Evolutionary conservation across 1,140 invertebrate genomes (phyloP).

Genomic region (Drosophila grimshawi): DNA sequence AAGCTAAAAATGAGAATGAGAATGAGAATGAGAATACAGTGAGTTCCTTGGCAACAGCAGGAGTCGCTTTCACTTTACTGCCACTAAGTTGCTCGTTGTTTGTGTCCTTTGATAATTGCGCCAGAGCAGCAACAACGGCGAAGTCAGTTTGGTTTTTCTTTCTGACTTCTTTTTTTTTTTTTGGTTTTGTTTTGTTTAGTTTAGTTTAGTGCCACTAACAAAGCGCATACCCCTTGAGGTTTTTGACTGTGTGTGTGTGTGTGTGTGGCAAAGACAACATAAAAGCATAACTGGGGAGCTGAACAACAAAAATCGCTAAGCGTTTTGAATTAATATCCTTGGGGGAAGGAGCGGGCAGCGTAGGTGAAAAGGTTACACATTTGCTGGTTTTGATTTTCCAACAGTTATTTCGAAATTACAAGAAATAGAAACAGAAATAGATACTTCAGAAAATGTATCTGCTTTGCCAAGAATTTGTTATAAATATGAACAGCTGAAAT

Average conservation of each 20-base stretch:
- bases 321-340: conserved; percentile 1
- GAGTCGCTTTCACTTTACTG: conserved; percentile 67
- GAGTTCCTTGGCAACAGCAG: conserved; percentile 47
- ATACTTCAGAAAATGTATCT: too few species aligned
- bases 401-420: too few species aligned
- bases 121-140: conserved; percentile 50
- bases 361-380: neutral
- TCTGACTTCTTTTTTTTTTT: neutral
- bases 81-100: conserved; percentile 51
- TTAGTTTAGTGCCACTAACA: conserved; percentile 27
- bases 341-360: neutral
- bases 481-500: too few species aligned
- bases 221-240: conserved; percentile 22
- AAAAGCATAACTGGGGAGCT: conserved; percentile 1
- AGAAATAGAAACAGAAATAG: too few species aligned
- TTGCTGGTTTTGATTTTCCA: neutral
- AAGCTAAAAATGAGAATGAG: conserved; percentile 33
- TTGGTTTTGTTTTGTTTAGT: conserved; percentile 24
- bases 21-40: conserved; percentile 3
- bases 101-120: conserved; percentile 70
- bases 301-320: conserved; percentile 1
- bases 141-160: conserved; percentile 1
- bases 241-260: neutral
- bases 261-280: neutral
- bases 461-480: too few species aligned